Percentiles rank a stretch among this genome's conserved stretches.
Conservation (phyloP, 2,888 invertebrate genomes). For the Ctena decussata region DNA sequence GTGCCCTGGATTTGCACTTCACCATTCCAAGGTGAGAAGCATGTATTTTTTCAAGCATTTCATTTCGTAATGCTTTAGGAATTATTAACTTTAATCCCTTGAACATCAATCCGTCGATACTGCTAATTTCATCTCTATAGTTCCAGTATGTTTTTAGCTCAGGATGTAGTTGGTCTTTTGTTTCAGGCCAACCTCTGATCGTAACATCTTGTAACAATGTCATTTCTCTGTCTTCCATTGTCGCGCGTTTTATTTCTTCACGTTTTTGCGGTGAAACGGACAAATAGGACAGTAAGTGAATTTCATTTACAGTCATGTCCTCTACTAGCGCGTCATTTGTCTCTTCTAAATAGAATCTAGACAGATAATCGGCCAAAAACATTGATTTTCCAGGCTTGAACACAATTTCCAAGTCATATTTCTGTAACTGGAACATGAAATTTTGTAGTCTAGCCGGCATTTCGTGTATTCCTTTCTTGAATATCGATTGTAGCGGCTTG, state of each 20-base stretch:
- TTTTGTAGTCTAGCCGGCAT: constrained; percentile 1
- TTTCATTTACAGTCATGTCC: constrained; percentile 9
- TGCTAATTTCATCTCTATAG: constrained; percentile 19
- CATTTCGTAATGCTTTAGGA: constrained; percentile 26
- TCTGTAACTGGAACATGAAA: constrained; percentile 21
- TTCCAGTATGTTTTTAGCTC: constrained; percentile 25
- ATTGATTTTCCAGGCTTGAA: constrained; percentile 35
- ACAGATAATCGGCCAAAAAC: background rate
- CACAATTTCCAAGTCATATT: constrained; percentile 30
- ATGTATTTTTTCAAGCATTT: constrained; percentile 42
- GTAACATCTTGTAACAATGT: background rate
- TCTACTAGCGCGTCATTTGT: background rate
- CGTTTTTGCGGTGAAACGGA: constrained; percentile 11
- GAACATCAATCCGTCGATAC: constrained; percentile 14
- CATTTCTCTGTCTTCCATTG: constrained; percentile 10
- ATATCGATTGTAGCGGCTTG: constrained; percentile 32
- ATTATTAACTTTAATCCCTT: constrained; percentile 39
- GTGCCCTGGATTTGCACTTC: constrained; percentile 35
- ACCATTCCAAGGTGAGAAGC: constrained; percentile 23
- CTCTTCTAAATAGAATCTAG: constrained; percentile 15
- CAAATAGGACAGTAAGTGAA: constrained; percentile 24
- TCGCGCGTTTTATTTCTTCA: constrained; percentile 22
- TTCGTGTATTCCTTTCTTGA: constrained; percentile 32
- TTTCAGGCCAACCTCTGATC: constrained; percentile 28
- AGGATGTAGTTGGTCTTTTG: background rate